These are phyloP conservation scores for Bujurquina vittata DNA, from an alignment of 2,113 vertebrate genomes.

Conservation along the genomic window DNA sequence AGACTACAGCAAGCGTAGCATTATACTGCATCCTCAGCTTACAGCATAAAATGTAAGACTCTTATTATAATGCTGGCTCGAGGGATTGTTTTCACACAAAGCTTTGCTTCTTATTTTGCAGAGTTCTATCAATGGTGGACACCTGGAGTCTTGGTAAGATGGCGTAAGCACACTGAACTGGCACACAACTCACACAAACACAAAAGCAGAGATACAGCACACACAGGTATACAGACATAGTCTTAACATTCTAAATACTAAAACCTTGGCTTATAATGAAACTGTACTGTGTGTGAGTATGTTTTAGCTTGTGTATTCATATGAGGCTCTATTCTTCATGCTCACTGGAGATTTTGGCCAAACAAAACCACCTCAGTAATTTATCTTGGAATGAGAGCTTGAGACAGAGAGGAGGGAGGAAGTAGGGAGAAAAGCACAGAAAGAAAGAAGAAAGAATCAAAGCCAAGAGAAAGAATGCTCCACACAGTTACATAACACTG, in stretches of 20 bases:
- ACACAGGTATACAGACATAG: neutral
- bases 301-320: constrained; percentile 31
- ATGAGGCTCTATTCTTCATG: constrained; percentile 42
- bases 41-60: constrained; percentile 32
- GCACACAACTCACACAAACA: neutral
- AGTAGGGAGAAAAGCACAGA: neutral
- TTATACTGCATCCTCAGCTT: constrained; percentile 12
- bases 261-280: constrained; percentile 22
- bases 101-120: constrained; percentile 65
- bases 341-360: constrained; percentile 47
- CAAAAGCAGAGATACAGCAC: neutral
- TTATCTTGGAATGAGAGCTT: constrained; percentile 49
- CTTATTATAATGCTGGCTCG: constrained; percentile 43
- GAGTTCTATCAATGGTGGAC: constrained; percentile 88
- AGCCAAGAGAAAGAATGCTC: constrained; percentile 33
- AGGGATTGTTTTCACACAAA: constrained; percentile 54
- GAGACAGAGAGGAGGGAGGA: neutral
- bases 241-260: constrained; percentile 23
- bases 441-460: neutral
- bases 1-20: constrained; percentile 10
- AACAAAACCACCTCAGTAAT: constrained; percentile 48
- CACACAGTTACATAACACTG: constrained; percentile 48
- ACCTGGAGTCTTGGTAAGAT: constrained; percentile 85
- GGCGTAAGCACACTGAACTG: neutral
- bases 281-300: constrained; percentile 10